phyloP scores from a whole-genome alignment of 2,888 invertebrate genomes.

The Tipula unca region DNA sequence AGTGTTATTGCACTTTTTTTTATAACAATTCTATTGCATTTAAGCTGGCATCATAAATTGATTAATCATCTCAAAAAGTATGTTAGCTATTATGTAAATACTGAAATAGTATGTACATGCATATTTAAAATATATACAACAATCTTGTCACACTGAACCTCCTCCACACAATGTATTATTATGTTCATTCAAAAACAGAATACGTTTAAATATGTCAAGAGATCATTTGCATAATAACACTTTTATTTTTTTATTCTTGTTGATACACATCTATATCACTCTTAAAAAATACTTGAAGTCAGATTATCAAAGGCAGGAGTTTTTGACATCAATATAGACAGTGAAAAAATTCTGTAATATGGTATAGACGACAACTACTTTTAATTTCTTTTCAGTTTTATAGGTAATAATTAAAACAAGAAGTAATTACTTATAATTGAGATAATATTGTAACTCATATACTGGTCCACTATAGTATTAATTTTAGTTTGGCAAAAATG shows the following conservation, averaged over 20 bases:
- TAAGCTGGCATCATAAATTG: not conserved
- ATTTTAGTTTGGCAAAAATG: not conserved
- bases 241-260: not conserved
- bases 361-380: not conserved
- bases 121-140: not conserved
- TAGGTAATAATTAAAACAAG: not conserved
- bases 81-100: not conserved
- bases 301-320: not conserved
- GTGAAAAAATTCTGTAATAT: not conserved
- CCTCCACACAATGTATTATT: not conserved
- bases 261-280: not conserved
- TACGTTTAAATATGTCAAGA: not conserved
- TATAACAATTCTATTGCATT: not conserved
- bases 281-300: not conserved
- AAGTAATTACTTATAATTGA: not conserved
- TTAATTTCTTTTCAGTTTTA: not conserved
- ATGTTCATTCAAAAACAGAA: not conserved
- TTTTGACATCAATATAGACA: not conserved
- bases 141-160: not conserved
- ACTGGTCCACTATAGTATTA: not conserved
- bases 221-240: conserved; percentile 8
- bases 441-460: not conserved
- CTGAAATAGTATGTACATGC: not conserved
- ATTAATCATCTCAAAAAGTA: not conserved
- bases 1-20: too few relatives aligned